Evolutionary conservation across 2,797 vertebrate species (phyloP).

Genomic region (Lagorchestes hirsutus): DNA sequence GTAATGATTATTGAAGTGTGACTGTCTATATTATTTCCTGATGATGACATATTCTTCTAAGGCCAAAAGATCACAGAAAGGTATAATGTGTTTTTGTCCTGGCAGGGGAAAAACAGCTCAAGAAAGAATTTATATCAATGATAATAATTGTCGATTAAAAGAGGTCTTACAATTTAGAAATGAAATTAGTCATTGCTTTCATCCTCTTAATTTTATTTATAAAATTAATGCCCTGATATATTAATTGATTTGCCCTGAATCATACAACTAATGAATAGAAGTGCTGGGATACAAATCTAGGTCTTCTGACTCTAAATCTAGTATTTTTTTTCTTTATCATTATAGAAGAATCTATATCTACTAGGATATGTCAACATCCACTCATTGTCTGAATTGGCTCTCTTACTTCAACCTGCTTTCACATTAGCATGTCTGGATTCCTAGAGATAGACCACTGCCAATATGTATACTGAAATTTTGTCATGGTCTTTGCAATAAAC

Average conservation of each 20-base stretch:
- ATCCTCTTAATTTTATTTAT: background rate
- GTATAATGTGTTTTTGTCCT: background rate
- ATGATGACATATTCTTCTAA: background rate
- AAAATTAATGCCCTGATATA: background rate
- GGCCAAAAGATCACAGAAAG: background rate
- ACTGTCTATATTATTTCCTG: background rate
- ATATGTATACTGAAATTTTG: too few species aligned
- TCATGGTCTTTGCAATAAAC: too few species aligned
- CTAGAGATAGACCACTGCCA: background rate
- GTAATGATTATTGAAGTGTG: background rate
- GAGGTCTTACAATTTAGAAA: background rate
- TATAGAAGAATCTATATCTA: background rate
- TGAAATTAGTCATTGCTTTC: background rate
- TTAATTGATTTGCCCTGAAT: background rate
- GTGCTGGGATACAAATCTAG: background rate
- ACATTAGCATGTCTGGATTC: background rate
- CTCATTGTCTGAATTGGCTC: background rate
- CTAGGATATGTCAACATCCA: background rate
- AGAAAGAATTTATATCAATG: background rate
- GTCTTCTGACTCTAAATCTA: background rate
- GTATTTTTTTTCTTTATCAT: background rate
- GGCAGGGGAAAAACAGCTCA: background rate
- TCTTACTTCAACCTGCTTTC: background rate
- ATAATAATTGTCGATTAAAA: background rate
- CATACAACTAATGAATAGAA: background rate